phyloP scores from a whole-genome alignment of 2,113 vertebrate species.

The Atherinomorus stipes region DNA sequence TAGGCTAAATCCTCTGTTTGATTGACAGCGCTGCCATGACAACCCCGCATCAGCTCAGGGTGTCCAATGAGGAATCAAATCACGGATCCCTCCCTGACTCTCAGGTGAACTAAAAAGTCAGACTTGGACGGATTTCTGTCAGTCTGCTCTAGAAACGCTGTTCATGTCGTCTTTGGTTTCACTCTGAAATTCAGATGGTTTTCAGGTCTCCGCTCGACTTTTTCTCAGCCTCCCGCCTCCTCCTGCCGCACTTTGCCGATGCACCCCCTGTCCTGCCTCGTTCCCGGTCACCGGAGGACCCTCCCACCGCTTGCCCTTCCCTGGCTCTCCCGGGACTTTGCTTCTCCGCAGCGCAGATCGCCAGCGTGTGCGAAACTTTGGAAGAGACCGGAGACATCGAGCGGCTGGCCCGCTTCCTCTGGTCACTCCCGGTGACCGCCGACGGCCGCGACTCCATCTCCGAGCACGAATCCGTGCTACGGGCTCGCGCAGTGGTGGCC shows the following conservation, averaged over 20 bases:
- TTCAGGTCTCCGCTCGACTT: conserved; percentile 96
- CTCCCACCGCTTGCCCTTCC: conserved; percentile 60
- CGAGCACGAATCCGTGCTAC: conserved; percentile 97
- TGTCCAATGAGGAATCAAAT: conserved; percentile 95
- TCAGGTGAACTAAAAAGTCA: conserved; percentile 91
- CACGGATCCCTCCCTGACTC: conserved; percentile 89
- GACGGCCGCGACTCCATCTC: conserved; percentile 96
- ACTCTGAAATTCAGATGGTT: conserved; percentile 88
- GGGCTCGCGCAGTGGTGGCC: conserved; percentile 96
- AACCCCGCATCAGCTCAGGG: conserved; percentile 88
- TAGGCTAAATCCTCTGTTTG: conserved; percentile 88
- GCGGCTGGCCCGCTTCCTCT: conserved; percentile 96
- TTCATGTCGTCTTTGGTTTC: conserved; percentile 36
- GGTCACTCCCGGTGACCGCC: conserved; percentile 95
- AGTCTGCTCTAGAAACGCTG: not conserved
- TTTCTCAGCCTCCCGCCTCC: conserved; percentile 91
- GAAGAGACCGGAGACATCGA: conserved; percentile 99
- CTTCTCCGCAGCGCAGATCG: conserved; percentile 98
- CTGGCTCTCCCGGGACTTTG: conserved; percentile 84
- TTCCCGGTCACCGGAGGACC: conserved; percentile 89
- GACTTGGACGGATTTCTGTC: conserved; percentile 85
- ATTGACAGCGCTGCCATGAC: conserved; percentile 94
- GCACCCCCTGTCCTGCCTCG: conserved; percentile 85
- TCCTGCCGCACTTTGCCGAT: conserved; percentile 91
- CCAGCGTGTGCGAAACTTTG: conserved; percentile 98